Base-by-base conservation (phyloP, 2,797 vertebrate genomes). In the Paratrypauchen microcephalus region DNA sequence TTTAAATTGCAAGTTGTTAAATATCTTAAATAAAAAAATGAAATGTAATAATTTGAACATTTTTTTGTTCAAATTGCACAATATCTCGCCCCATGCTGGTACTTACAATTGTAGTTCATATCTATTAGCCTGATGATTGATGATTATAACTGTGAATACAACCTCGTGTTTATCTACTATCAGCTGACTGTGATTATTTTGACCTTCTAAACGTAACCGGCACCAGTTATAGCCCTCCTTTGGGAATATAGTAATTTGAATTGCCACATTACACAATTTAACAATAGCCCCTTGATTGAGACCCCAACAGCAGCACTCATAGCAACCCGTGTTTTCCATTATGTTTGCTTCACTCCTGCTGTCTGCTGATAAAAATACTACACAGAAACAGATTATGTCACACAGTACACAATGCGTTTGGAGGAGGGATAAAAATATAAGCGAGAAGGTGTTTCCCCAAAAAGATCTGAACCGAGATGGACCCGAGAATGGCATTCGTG, bases 401-500 rank as follows among this genome's bases (percentile, higher is more conserved):
- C 5, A 6, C 32, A 26, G 23, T 16, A 86, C 81, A 92, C 90
- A 92, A 92, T 92, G 77, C 77, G 45, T 69, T 77, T 39, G 79
- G 55, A 70, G 41, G 28, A 66, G 48, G 66, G 82, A 68, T 75
- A 88, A 79, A 90, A 91, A 91, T 89, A 91, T 9, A 70, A 80
- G 74, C 72, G 73, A 50, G 71, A 81, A 85, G 83, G 85, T 79
- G 78, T 84, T 89, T 89, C 85, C 89, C 32, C 0, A 48, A 66
- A 19, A 60, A 83, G 84, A 87, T 81, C 69, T 76, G 65, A 45
- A 57, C 70, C 21, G 48, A 80, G 88, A 90, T 87, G 87, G 81
- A 83, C 13, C 0, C 77, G 66, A 81, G 82, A 82, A 77, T 65
- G 18, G 32, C 45, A 2, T 5, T 24, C n/a, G 68, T 56, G 56